Evolutionary conservation across 2,113 vertebrate species (phyloP).

Genomic region (Mungos mungo): DNA sequence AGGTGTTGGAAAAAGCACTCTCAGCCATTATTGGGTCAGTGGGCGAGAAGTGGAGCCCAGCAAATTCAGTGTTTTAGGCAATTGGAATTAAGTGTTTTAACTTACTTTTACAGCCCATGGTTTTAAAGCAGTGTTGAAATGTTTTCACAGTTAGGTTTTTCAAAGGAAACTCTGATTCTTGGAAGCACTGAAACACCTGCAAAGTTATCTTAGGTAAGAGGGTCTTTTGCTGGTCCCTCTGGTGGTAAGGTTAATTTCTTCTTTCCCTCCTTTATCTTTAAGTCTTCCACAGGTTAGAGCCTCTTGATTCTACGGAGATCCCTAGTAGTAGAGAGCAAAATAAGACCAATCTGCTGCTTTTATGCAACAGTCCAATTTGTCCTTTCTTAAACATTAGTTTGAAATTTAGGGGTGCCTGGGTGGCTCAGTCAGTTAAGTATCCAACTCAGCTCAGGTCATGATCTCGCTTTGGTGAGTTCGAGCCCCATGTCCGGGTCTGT

Average conservation of each 20-base stretch:
- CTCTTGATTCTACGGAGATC: not conserved
- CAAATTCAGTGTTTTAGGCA: not conserved
- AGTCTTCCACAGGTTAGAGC: not conserved
- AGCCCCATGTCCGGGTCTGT: not conserved
- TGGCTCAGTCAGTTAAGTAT: too few species aligned
- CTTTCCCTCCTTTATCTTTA: not conserved
- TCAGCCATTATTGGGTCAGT: not conserved
- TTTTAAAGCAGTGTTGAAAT: slow-evolving; percentile 24
- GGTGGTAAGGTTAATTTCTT: not conserved
- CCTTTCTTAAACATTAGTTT: not conserved
- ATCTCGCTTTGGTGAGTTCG: not conserved
- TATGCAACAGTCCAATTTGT: not conserved
- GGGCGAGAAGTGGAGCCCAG: not conserved
- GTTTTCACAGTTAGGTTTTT: not conserved
- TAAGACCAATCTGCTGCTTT: not conserved
- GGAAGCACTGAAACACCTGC: not conserved
- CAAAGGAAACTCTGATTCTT: not conserved
- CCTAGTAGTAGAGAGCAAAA: not conserved
- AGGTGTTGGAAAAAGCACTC: not conserved
- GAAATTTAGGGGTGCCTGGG: not conserved
- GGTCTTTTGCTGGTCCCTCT: not conserved
- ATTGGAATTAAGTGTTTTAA: not conserved
- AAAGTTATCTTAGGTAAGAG: not conserved
- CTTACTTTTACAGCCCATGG: not conserved
- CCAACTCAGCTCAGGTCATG: too few species aligned